phyloP scores from a whole-genome alignment of 2,797 vertebrate species.

The Lacerta viridis region DNA sequence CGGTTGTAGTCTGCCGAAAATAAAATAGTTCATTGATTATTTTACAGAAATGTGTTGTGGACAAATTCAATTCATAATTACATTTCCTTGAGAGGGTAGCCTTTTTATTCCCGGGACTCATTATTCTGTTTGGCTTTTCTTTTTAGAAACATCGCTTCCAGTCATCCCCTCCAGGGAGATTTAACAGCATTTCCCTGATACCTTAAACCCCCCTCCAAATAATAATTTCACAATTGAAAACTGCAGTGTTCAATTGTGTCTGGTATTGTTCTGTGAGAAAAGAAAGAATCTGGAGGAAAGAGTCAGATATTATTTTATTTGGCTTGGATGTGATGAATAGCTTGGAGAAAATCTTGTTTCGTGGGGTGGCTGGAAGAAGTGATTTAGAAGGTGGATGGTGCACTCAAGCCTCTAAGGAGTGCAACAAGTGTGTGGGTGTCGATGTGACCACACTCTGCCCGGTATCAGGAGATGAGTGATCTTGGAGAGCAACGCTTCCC shows the following conservation, averaged over 20 bases:
- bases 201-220: background rate
- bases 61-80: conserved; percentile 74
- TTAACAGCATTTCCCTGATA: background rate
- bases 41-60: conserved; percentile 77
- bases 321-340: fast-evolving
- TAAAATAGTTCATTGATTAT: conserved; percentile 78
- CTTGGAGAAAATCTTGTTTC: background rate
- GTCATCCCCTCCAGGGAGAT: background rate
- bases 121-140: conserved; percentile 59
- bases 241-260: background rate
- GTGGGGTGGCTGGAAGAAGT: background rate
- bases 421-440: background rate
- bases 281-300: fast-evolving
- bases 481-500: background rate
- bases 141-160: conserved; percentile 61
- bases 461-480: no score
- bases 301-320: background rate
- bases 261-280: fast-evolving
- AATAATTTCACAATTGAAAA: conserved; percentile 12
- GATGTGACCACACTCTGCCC: background rate
- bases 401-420: background rate
- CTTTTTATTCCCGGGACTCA: conserved; percentile 69
- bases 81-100: conserved; percentile 51
- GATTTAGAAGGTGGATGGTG: background rate
- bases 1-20: conserved; percentile 54